phyloP scores from a whole-genome alignment of 2,888 invertebrate genomes.

The Acrobasis suavella region DNA sequence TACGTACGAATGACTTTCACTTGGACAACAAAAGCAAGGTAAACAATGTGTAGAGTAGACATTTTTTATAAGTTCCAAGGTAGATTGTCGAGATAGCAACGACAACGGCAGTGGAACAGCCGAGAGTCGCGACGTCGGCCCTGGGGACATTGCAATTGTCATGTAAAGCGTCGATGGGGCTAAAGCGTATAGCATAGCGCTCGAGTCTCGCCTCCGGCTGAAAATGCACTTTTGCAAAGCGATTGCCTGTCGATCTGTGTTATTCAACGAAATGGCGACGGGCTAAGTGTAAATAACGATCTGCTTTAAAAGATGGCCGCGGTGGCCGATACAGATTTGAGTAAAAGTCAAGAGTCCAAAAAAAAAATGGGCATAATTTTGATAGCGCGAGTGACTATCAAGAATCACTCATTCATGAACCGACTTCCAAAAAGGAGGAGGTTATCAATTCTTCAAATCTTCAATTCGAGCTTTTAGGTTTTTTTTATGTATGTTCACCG shows the following conservation, averaged over 20 bases:
- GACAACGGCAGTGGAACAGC: constrained; percentile 47
- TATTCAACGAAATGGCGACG: constrained; percentile 57
- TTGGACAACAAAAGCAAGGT: constrained; percentile 28
- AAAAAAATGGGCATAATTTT: constrained; percentile 44
- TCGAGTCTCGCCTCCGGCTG: constrained; percentile 66
- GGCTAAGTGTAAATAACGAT: constrained; percentile 67
- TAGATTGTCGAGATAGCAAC: constrained; percentile 48
- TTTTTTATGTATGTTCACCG: no score
- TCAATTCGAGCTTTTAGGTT: no score
- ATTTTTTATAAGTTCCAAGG: constrained; percentile 44
- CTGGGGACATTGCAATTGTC: constrained; percentile 74
- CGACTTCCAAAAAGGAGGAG: no score
- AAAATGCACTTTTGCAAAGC: constrained; percentile 78
- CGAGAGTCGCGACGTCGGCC: constrained; percentile 57
- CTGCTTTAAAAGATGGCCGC: constrained; percentile 51
- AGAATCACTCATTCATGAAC: background rate
- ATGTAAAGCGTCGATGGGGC: constrained; percentile 70
- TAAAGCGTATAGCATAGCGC: constrained; percentile 54
- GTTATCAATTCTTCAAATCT: no score
- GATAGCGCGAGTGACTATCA: constrained; percentile 31
- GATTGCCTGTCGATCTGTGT: constrained; percentile 75
- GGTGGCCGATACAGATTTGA: constrained; percentile 46
- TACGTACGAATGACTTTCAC: constrained; percentile 46
- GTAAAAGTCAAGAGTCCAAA: constrained; percentile 45
- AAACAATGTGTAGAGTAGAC: constrained; percentile 26